Base-by-base conservation (phyloP, 2,888 invertebrate species). In the Chalcis sispes region DNA sequence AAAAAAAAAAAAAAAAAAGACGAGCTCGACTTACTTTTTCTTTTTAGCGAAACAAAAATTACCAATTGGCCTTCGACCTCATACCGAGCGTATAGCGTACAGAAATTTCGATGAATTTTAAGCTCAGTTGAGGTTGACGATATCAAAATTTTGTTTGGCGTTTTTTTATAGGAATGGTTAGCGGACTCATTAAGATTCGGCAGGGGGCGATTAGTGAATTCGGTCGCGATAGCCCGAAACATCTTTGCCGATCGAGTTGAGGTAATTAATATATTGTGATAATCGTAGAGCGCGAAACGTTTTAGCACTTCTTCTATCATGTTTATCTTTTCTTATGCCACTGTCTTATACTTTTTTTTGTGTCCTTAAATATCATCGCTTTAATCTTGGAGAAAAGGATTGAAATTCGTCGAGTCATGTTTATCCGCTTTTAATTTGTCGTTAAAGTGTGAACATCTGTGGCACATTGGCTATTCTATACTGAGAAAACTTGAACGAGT, bases 171-270 rank as follows among this genome's bases (percentile, higher is more conserved):
- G 88, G 88, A 86, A 73, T 84, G 85, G 73, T 84, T 88, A 84
- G 81, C 81, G 70, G 86, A 88, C 80, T 79, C 84, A 78, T 80
- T 88, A 82, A 85, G 88, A 85, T 83, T 88, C 72, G 83, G 84
- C 82, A 81, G 84, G 83, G 88, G 87, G 80, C 83, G 87, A 81
- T 84, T 88, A 79, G 83, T 88, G 79, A 88, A 86, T 87, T 86
- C 85, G 62, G 82, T 85, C 78, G 80, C 83, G 79, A 84, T 88
- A 82, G 83, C 85, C 77, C 85, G 83, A 86, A 88, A 88, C 85
- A 83, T 84, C 85, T 79, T 88, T 79, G 81, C 80, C 75, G 82
- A 85, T 70, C 82, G 77, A 82, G 82, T 83, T 78, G 86, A 88
- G 88, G 88, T 88, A 88, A 79, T 75, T 75, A 70, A 23, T 13